Conservation (phyloP, 2,797 vertebrate genomes). For the Selene dorsalis region DNA sequence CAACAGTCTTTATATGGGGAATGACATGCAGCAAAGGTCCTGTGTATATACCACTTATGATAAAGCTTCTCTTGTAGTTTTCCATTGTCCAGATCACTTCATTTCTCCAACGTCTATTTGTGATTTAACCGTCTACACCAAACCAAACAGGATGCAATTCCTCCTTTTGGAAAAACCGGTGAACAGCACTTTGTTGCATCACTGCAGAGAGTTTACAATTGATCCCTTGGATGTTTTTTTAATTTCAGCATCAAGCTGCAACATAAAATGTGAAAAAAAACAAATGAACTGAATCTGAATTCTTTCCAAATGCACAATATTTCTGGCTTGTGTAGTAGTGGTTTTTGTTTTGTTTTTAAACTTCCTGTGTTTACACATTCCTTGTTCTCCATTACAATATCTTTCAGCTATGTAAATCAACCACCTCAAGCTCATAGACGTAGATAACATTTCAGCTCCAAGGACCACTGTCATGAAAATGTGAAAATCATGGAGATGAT, state of each 20-base stretch:
- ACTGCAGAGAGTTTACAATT: not conserved
- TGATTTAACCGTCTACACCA: no score
- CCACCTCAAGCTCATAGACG: not conserved
- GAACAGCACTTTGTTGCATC: not conserved
- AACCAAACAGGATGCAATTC: not conserved
- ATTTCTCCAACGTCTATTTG: not conserved
- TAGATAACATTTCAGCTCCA: constrained; percentile 1
- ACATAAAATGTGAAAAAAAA: not conserved
- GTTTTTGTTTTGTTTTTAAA: not conserved
- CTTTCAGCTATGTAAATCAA: constrained; percentile 6
- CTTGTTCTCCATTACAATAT: not conserved
- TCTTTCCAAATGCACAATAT: not conserved
- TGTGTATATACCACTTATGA: not conserved
- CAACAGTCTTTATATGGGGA: no score
- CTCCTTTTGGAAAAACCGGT: not conserved
- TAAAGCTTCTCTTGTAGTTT: not conserved
- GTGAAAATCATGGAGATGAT: not conserved
- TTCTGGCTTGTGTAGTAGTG: not conserved
- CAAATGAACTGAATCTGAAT: not conserved
- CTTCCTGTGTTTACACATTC: constrained; percentile 28
- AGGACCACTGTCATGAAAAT: not conserved
- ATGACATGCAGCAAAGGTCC: not conserved
- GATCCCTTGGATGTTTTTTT: not conserved
- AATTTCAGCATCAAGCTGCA: not conserved
- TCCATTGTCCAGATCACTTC: not conserved